These are phyloP conservation scores for Myripristis murdjan DNA, from an alignment of 2,797 vertebrate species.

Conservation along the genomic window DNA sequence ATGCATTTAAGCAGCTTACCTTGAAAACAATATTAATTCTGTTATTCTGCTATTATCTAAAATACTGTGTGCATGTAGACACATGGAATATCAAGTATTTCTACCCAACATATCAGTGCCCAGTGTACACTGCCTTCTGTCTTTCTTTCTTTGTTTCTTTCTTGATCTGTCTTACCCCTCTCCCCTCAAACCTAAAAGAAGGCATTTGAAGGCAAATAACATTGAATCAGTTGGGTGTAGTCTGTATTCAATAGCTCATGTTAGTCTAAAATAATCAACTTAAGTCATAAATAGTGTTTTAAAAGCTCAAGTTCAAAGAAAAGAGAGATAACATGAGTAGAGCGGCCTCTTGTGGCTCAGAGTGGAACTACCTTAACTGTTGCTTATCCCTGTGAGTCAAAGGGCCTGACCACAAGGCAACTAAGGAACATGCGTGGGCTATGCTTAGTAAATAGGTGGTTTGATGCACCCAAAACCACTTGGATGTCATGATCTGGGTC, in stretches of 20 bases:
- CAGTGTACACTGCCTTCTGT: background rate
- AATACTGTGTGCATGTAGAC: too few species aligned
- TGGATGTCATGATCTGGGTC: background rate
- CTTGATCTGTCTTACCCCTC: background rate
- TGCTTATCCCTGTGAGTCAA: slow-evolving; percentile 4
- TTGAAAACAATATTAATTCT: too few species aligned
- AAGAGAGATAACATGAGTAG: slow-evolving; percentile 1
- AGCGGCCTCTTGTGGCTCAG: slow-evolving; percentile 71
- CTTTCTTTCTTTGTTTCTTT: background rate
- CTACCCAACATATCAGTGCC: too few species aligned
- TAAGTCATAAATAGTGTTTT: background rate
- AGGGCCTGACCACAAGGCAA: slow-evolving; percentile 3
- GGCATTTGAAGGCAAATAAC: too few species aligned
- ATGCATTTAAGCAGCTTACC: too few species aligned
- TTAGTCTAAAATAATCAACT: too few species aligned
- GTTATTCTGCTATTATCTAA: too few species aligned
- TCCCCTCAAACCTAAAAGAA: too few species aligned
- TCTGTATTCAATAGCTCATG: too few species aligned
- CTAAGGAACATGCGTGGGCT: slow-evolving; percentile 5
- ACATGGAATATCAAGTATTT: too few species aligned
- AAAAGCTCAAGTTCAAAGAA: too few species aligned
- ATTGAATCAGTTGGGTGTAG: too few species aligned
- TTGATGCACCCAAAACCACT: background rate
- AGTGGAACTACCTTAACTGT: slow-evolving; percentile 14
- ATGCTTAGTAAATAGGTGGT: slow-evolving; percentile 12